Evolutionary conservation across 2,797 vertebrate genomes (phyloP).

Genomic region (Ctenochaetus hawaiiensis): DNA sequence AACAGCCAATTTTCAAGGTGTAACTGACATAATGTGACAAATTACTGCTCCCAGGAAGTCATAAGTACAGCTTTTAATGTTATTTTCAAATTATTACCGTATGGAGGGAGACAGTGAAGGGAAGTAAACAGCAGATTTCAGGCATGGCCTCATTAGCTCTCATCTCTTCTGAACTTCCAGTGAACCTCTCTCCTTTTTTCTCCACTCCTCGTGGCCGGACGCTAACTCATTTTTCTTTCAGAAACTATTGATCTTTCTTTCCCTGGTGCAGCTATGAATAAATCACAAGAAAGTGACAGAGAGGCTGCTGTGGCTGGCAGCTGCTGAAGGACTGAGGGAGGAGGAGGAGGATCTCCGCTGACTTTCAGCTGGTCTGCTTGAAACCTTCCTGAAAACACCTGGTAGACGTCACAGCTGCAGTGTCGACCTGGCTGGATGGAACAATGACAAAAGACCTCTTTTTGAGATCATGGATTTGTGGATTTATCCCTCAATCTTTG

Average conservation of each 20-base stretch:
- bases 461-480: too few species aligned
- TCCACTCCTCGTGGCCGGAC: constrained; percentile 38
- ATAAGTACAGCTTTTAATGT: constrained; percentile 19
- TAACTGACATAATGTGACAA: constrained; percentile 25
- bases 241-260: constrained; percentile 77
- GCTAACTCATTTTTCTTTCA: constrained; percentile 77
- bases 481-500: too few species aligned
- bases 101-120: not conserved
- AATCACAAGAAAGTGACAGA: constrained; percentile 79
- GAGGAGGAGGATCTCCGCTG: constrained; percentile 20
- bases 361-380: constrained; percentile 33
- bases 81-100: constrained; percentile 5
- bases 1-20: constrained; percentile 25
- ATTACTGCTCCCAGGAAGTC: constrained; percentile 23
- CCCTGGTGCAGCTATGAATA: constrained; percentile 74
- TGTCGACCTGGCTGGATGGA: too few species aligned
- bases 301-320: constrained; percentile 47
- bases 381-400: constrained; percentile 1
- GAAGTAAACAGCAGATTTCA: constrained; percentile 24
- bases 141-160: constrained; percentile 41
- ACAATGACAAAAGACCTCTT: too few species aligned
- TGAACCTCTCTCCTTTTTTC: constrained; percentile 61
- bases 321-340: constrained; percentile 24
- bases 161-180: constrained; percentile 53
- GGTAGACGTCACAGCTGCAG: constrained; percentile 12